Base-by-base conservation (phyloP, 2,888 invertebrate genomes). In the Brenthis daphne region DNA sequence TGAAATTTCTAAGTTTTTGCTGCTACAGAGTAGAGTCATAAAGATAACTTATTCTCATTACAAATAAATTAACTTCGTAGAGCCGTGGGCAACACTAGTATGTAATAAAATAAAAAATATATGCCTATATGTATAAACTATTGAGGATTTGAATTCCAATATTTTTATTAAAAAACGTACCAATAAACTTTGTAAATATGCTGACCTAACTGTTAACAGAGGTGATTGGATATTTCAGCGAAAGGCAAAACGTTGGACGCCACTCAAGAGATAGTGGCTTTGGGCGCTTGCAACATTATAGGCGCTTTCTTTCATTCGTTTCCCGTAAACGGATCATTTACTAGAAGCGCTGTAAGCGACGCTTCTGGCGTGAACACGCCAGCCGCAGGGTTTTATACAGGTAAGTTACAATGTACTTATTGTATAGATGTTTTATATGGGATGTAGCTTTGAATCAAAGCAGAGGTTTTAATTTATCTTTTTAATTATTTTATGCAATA, bases 291-390 rank as follows among this genome's bases (percentile, higher is more conserved):
- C 81, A 97, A 96, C 86, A 83, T 97, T 29, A 84, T 95, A 53
- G 96, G 96, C 68, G 94, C 96, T 55, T 96, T 96, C 84, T 95
- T 96, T 79, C 93, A 94, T n/a, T 96, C 96, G 0, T 96, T 96
- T 85, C 97, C 97, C 1, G 95, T 96, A 47, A 94, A 95, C 81
- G 96, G 95, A 50, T 96, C 96, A 3, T 96, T 96, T 82, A 94
- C 95, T 1, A 89, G 96, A 76, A 95, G 96, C 79, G 97, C 97
- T 71, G 96, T 97, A 53, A 96, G 96, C 87, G 95, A 96, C 73
- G 95, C 96, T 60, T 96, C 96, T 77, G 97, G 97, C 6, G 96
- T 96, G 0, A 94, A 93, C 75, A 96, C 96, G 4, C 96, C 96
- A 0, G 93, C 96, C 56, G 96, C 96, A 56, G 96, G 97, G 33